Evolutionary conservation across 2,113 vertebrate species (phyloP).

Genomic region (Indicator maculatus): DNA sequence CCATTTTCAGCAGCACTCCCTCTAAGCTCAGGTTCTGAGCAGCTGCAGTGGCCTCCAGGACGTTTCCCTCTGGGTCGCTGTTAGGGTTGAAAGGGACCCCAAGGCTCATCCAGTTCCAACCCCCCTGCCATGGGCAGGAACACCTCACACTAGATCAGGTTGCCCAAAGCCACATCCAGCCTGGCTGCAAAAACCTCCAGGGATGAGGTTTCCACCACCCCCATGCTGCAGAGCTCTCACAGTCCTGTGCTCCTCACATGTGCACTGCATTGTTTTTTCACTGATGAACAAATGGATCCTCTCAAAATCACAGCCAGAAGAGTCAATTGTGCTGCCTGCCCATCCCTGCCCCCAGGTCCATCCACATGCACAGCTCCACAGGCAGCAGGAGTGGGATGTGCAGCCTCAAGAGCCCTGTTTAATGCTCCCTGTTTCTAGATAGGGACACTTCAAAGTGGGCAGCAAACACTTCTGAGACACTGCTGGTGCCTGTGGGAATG

Average conservation of each 20-base stretch:
- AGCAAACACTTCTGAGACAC: neutral
- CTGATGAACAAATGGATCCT: neutral
- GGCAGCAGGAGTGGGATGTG: fast-evolving
- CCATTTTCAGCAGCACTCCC: neutral
- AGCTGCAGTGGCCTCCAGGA: neutral
- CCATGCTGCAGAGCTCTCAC: neutral
- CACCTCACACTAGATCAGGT: too few species aligned
- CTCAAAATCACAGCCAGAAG: neutral
- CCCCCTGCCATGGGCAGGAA: too few species aligned
- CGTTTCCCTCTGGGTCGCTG: neutral
- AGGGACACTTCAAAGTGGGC: neutral
- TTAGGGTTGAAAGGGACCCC: too few species aligned
- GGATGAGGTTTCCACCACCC: too few species aligned
- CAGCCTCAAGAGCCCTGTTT: neutral
- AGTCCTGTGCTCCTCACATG: neutral
- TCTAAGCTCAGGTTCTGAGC: neutral
- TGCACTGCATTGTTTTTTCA: neutral
- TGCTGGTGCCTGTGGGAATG: too few species aligned
- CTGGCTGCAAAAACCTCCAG: too few species aligned
- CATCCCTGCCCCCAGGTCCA: neutral
- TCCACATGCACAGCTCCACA: neutral
- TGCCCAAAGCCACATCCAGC: too few species aligned
- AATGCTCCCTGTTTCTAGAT: neutral
- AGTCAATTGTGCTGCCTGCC: neutral
- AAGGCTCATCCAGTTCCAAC: too few species aligned